phyloP scores from a whole-genome alignment of 23 tunicate genomes.

The Botrylloides violaceus region DNA sequence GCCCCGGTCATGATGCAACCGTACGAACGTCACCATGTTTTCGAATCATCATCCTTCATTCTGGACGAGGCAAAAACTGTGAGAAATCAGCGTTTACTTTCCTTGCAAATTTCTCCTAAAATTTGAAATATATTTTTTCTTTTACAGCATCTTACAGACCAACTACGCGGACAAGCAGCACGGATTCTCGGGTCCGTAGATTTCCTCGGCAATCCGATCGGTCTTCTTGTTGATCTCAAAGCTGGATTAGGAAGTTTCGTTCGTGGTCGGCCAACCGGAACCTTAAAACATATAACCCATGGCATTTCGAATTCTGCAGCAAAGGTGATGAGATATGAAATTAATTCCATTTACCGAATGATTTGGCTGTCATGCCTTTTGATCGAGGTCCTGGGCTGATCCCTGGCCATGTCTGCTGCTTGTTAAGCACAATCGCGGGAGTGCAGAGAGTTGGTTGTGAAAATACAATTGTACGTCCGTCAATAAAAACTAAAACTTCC shows the following conservation, averaged over 20 bases:
- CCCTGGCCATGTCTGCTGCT: too few species aligned
- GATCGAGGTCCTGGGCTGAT: too few species aligned
- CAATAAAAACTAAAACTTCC: too few species aligned
- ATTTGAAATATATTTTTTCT: neutral
- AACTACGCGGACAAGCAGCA: constrained; percentile 79
- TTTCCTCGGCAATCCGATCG: constrained; percentile 98
- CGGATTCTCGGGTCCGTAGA: constrained; percentile 87
- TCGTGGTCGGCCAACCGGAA: constrained; percentile 49
- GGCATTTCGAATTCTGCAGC: constrained; percentile 88
- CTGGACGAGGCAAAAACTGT: constrained; percentile 73
- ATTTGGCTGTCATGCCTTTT: too few species aligned
- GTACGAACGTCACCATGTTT: constrained; percentile 66
- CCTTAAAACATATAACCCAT: constrained; percentile 72
- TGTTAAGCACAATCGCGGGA: too few species aligned
- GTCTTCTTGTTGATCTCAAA: constrained; percentile 79
- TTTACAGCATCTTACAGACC: constrained; percentile 63
- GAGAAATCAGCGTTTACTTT: neutral
- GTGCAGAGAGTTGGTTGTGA: too few species aligned
- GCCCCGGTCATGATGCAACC: constrained; percentile 77
- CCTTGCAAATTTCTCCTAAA: neutral
- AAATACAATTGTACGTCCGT: too few species aligned
- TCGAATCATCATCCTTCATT: constrained; percentile 63
- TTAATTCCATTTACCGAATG: too few species aligned
- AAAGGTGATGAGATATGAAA: too few species aligned
- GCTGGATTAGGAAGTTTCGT: constrained; percentile 78